phyloP scores from a whole-genome alignment of 1,140 invertebrate genomes.

The Dendroctonus ponderosae region DNA sequence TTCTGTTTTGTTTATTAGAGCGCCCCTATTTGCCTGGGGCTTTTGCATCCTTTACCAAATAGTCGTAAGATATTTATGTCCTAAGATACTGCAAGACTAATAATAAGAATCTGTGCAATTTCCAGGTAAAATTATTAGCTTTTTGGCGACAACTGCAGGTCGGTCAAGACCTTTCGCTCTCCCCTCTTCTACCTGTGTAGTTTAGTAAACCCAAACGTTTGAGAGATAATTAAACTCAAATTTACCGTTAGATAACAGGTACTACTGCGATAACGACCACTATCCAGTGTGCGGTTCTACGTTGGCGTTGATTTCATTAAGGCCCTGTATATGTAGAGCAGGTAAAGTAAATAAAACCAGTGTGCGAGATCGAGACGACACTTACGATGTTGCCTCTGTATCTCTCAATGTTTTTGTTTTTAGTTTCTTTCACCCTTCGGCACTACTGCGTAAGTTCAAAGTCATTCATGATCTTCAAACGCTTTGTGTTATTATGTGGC shows the following conservation, averaged over 20 bases:
- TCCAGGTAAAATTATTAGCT: conserved; percentile 27
- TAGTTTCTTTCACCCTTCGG: conserved; percentile 1
- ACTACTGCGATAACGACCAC: conserved; percentile 16
- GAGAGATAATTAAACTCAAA: conserved; percentile 31
- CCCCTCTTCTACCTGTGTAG: conserved; percentile 14
- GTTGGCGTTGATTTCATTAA: conserved; percentile 30
- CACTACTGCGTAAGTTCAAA: not conserved
- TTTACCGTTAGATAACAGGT: conserved; percentile 35
- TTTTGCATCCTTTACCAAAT: no score
- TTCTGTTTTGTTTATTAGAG: no score
- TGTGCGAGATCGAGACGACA: conserved; percentile 29
- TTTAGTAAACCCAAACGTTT: conserved; percentile 19
- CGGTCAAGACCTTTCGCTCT: not conserved
- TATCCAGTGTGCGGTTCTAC: conserved; percentile 21
- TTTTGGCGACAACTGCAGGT: conserved; percentile 31
- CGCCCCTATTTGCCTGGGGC: no score
- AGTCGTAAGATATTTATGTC: no score
- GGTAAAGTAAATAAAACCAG: conserved; percentile 30
- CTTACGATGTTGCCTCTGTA: conserved; percentile 18
- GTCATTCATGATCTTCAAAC: no score
- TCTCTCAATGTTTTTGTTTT: conserved; percentile 7
- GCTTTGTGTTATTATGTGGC: no score
- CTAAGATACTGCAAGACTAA: no score
- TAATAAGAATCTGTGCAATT: conserved; percentile 23
- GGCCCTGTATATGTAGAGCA: conserved; percentile 30